These are phyloP conservation scores for Zaprionus tsacasi DNA, from an alignment of 1,140 invertebrate species.

Conservation along the genomic window DNA sequence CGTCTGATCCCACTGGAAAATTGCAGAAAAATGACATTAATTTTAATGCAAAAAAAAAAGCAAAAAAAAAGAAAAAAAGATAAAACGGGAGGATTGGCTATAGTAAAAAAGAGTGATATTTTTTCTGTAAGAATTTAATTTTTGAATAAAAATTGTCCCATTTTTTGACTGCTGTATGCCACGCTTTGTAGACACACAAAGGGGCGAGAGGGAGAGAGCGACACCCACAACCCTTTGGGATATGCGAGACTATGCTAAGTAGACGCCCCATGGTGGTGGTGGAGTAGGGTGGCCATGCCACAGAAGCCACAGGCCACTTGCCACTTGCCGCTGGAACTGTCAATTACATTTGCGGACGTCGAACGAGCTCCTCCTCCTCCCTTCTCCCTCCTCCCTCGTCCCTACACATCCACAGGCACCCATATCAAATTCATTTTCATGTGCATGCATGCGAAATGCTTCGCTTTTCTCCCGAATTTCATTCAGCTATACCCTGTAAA, in stretches of 20 bases:
- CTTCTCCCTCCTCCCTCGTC: too few species aligned
- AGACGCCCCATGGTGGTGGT: slow-evolving; percentile 11
- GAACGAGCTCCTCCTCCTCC: not conserved
- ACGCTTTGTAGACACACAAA: not conserved
- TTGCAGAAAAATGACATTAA: slow-evolving; percentile 50
- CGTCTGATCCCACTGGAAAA: slow-evolving; percentile 31
- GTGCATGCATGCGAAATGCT: slow-evolving; percentile 78
- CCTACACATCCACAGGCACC: slow-evolving; percentile 29
- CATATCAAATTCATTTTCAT: slow-evolving; percentile 79
- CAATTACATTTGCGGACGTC: slow-evolving; percentile 68
- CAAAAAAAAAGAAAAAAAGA: not conserved
- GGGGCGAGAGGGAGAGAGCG: not conserved
- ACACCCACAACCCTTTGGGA: slow-evolving; percentile 39
- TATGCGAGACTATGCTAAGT: slow-evolving; percentile 25
- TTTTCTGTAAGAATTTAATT: slow-evolving; percentile 23
- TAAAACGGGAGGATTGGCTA: not conserved
- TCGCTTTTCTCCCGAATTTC: slow-evolving; percentile 50
- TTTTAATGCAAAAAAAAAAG: slow-evolving; percentile 42
- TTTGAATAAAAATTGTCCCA: slow-evolving; percentile 54
- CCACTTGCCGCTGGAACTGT: slow-evolving; percentile 64
- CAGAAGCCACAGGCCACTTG: not conserved
- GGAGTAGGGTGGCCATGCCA: not conserved
- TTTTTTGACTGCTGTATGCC: slow-evolving; percentile 21
- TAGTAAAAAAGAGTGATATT: slow-evolving; percentile 8
- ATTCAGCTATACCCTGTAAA: slow-evolving; percentile 34